Conservation (phyloP, 2,888 invertebrate species). For the Phoenoteleia sp. region DNA sequence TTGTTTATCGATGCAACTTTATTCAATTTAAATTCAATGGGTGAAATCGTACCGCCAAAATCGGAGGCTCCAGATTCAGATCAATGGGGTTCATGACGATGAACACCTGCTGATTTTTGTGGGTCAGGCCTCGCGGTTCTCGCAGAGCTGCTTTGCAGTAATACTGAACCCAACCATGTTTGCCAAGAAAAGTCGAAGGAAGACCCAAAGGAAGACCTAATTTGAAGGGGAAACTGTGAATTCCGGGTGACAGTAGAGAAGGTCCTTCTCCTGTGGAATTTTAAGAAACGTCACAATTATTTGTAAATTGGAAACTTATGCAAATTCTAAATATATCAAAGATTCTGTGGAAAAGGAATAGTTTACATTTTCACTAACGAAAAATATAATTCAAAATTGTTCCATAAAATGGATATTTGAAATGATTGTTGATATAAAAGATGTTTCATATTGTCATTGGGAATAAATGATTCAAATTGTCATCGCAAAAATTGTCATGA, state of each 20-base stretch:
- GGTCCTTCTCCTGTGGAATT: conserved; percentile 92
- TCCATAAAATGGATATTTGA: no score
- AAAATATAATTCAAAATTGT: no score
- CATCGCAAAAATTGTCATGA: no score
- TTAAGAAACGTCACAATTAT: no score
- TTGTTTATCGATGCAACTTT: not conserved
- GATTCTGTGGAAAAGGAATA: no score
- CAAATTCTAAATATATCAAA: no score
- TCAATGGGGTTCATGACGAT: conserved; percentile 99
- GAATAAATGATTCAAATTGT: no score
- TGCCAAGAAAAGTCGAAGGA: conserved; percentile 97
- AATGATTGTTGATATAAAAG: no score
- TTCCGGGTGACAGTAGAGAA: conserved; percentile 95
- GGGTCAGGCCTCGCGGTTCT: conserved; percentile 95
- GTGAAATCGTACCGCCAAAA: conserved; percentile 90
- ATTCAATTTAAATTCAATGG: not conserved
- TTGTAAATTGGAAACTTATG: no score
- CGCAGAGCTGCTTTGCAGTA: conserved; percentile 96
- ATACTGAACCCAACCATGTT: conserved; percentile 98
- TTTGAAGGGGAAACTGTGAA: conserved; percentile 98
- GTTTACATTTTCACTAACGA: no score
- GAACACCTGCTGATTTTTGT: conserved; percentile 99
- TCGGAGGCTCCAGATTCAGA: conserved; percentile 95
- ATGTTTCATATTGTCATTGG: no score
- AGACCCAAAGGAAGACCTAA: conserved; percentile 95